These are phyloP conservation scores for Acrobeloides nanus DNA, from an alignment of 2,888 invertebrate species.

Conservation along the genomic window DNA sequence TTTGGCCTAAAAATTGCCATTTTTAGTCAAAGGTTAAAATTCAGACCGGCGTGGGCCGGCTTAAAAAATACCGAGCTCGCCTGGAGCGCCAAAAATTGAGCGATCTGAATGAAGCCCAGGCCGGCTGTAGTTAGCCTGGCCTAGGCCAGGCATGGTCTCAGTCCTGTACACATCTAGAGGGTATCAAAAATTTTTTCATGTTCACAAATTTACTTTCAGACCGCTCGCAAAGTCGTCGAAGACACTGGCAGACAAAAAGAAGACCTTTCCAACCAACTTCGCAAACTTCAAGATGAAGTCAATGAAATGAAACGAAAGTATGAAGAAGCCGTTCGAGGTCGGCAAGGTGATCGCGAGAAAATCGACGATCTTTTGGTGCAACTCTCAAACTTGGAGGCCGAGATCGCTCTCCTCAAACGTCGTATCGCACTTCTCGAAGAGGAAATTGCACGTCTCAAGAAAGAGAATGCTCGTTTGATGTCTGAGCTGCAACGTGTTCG, in stretches of 20 bases:
- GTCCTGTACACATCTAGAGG: neutral
- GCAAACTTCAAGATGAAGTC: constrained; percentile 44
- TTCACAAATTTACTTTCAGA: constrained; percentile 18
- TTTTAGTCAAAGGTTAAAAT: too few species aligned
- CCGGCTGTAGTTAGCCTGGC: too few species aligned
- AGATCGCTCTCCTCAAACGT: constrained; percentile 54
- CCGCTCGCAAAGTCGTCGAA: constrained; percentile 39
- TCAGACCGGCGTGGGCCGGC: too few species aligned
- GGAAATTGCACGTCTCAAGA: constrained; percentile 54
- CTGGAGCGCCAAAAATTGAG: too few species aligned
- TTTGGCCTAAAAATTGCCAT: too few species aligned
- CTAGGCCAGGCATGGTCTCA: too few species aligned
- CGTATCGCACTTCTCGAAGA: constrained; percentile 50
- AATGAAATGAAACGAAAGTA: constrained; percentile 45
- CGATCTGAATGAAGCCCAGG: too few species aligned
- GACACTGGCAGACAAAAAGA: constrained; percentile 28
- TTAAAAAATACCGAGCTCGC: too few species aligned
- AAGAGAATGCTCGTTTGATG: constrained; percentile 54
- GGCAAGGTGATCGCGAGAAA: constrained; percentile 52
- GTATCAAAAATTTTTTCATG: neutral
- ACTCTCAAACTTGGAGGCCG: constrained; percentile 56
- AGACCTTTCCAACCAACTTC: constrained; percentile 37
- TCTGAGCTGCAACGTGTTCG: constrained; percentile 51
- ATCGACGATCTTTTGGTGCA: constrained; percentile 57
- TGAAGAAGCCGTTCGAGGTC: constrained; percentile 48